Evolutionary conservation across 64 coral and sea anemone genomes (phyloP), one percentile per base, ranked within the genome.

Genomic region (Pocillopora damicornis): DNA sequence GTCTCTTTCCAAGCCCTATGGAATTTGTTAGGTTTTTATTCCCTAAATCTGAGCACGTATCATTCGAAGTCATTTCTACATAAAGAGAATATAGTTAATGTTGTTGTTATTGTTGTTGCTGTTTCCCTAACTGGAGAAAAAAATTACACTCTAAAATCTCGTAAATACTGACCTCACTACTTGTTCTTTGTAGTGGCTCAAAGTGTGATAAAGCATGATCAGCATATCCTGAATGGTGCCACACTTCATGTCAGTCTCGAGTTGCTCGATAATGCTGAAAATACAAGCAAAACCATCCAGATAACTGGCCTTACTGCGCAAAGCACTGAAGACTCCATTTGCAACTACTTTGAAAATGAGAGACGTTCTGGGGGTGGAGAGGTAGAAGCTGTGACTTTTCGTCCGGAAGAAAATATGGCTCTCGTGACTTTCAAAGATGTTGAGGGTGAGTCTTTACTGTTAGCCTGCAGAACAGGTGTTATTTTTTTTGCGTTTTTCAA

Each of bases 171-270:
- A 68, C 23, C 65, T 16, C 23, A 22, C 59, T 0, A 59, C 1
- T 11, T 59, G 1, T 26, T 16, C 66, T 15, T 61, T 10, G 0
- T 37, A 82, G 79, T 67, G 17, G 79, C 79, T 15, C 63, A 82
- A 14, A 13, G 61, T 22, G 79, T 82, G 30, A 35, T 82, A 30
- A 35, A 22, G 17, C 30, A 30, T 22, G 79, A 82, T 0, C 37
- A 82, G 17, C 79, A 82, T 13, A 26, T 20, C 35, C 15, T 80
- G n/a, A 61, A 80, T n/a, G 78, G 23, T 1, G 78, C 59, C 61
- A 25, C 79, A 18, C 79, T 82, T 51, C 26, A 65, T 37, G 79
- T 82, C 35, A 82, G 35, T 35, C 20, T 82, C 17, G 79, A 82
- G 25, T 37, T 64, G 25, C 12, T 4, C 14, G 18, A 45, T 34